These are phyloP conservation scores for Phania funesta DNA, from an alignment of 2,888 invertebrate species.

Conservation along the genomic window DNA sequence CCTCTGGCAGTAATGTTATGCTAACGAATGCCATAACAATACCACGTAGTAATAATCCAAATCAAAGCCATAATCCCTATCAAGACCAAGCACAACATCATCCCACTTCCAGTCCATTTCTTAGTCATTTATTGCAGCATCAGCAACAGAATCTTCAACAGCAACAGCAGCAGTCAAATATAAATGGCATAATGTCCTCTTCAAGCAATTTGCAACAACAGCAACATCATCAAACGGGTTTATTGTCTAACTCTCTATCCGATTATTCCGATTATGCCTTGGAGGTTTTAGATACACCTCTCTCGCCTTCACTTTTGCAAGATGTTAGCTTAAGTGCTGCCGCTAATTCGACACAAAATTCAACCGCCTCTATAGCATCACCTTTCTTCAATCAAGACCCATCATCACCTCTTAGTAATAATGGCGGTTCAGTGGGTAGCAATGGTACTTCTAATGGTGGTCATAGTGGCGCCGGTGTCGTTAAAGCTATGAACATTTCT, in stretches of 20 bases:
- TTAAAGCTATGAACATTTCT: constrained; percentile 52
- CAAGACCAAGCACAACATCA: constrained; percentile 74
- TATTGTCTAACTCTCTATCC: constrained; percentile 72
- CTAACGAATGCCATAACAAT: constrained; percentile 78
- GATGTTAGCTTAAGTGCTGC: constrained; percentile 78
- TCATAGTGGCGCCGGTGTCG: constrained; percentile 62
- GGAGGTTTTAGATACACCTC: constrained; percentile 78
- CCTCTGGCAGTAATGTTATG: constrained; percentile 75
- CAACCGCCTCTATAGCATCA: constrained; percentile 68
- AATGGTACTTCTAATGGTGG: constrained; percentile 68
- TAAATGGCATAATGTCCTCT: constrained; percentile 68
- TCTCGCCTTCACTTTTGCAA: constrained; percentile 79
- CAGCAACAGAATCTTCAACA: constrained; percentile 81
- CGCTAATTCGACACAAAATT: constrained; percentile 70
- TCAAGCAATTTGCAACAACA: constrained; percentile 67
- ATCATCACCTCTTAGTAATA: constrained; percentile 68
- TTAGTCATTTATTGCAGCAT: constrained; percentile 76
- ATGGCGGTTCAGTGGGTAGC: constrained; percentile 58
- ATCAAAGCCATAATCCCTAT: constrained; percentile 75
- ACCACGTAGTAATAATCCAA: constrained; percentile 78
- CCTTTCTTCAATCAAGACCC: constrained; percentile 73
- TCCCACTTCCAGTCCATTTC: constrained; percentile 72
- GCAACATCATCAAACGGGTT: constrained; percentile 73
- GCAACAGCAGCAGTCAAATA: constrained; percentile 81
- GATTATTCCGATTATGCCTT: constrained; percentile 79